Percentiles rank a stretch among this genome's conserved stretches.
phyloP scores from a whole-genome alignment of 2,113 vertebrate genomes.

The Varanus komodoensis region DNA sequence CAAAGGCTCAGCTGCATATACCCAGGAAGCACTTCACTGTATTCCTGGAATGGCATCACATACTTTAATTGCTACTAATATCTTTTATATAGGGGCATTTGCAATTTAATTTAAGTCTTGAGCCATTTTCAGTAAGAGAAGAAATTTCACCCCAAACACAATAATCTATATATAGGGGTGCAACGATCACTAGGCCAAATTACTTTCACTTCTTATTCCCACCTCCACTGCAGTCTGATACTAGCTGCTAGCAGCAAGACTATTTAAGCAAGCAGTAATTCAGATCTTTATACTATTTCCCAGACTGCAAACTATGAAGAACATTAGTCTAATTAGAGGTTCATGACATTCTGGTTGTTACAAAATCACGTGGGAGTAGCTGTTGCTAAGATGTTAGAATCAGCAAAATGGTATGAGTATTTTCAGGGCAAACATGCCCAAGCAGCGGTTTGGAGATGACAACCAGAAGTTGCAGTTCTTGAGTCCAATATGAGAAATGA shows the following conservation, averaged over 20 bases:
- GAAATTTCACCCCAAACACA: background rate
- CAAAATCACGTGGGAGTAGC: slow-evolving; percentile 6
- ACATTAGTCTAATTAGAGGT: slow-evolving; percentile 21
- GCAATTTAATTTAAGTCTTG: background rate
- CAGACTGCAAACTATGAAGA: background rate
- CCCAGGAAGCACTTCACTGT: background rate
- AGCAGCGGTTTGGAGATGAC: slow-evolving; percentile 33
- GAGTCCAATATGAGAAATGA: background rate
- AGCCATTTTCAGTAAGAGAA: background rate
- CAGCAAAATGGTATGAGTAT: slow-evolving; percentile 6
- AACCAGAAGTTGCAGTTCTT: slow-evolving; percentile 34
- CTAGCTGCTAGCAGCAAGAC: background rate
- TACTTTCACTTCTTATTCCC: background rate
- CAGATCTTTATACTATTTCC: slow-evolving; percentile 2
- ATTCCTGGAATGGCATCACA: background rate
- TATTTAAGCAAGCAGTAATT: background rate
- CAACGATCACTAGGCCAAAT: background rate
- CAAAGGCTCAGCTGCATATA: background rate
- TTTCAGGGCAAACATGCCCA: slow-evolving; percentile 19
- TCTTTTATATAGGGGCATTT: background rate
- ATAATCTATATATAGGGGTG: background rate
- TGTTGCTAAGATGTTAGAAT: background rate
- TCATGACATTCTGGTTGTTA: background rate
- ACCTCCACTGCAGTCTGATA: background rate
- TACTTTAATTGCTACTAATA: background rate